Conservation (phyloP, 2,888 invertebrate genomes). For the Tachina grossa region DNA sequence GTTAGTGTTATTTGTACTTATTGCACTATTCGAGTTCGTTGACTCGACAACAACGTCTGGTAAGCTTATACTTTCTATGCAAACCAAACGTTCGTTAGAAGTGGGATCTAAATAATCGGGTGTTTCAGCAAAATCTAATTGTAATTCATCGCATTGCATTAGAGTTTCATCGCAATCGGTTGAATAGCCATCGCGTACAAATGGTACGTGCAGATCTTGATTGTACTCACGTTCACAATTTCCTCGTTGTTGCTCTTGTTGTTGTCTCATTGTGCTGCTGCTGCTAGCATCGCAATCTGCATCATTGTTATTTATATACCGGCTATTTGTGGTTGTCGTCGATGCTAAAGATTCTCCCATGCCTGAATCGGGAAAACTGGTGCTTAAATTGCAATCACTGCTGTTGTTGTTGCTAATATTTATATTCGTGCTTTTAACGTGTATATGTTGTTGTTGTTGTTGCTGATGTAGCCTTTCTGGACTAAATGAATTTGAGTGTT, state of each 20-base stretch:
- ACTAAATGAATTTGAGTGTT: slow-evolving; percentile 56
- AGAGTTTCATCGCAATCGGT: slow-evolving; percentile 81
- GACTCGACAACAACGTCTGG: slow-evolving; percentile 83
- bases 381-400: slow-evolving; percentile 80
- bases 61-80: slow-evolving; percentile 82
- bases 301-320: slow-evolving; percentile 64
- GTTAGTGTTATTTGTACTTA: slow-evolving; percentile 56
- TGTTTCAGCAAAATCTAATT: slow-evolving; percentile 73
- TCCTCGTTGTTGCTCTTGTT: slow-evolving; percentile 53
- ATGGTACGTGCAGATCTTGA: slow-evolving; percentile 71
- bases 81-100: slow-evolving; percentile 78
- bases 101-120: slow-evolving; percentile 66
- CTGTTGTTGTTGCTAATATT: slow-evolving; percentile 73
- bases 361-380: slow-evolving; percentile 81
- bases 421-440: slow-evolving; percentile 48
- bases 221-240: not conserved
- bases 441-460: slow-evolving; percentile 71
- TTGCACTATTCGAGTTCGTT: slow-evolving; percentile 73
- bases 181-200: slow-evolving; percentile 80
- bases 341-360: slow-evolving; percentile 74
- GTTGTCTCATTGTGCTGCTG: slow-evolving; percentile 62
- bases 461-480: slow-evolving; percentile 75
- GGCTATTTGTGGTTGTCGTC: slow-evolving; percentile 67
- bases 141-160: slow-evolving; percentile 80
- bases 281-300: slow-evolving; percentile 58